Evolutionary conservation across 2,797 vertebrate genomes (phyloP), one percentile per base, ranked within the genome.

Genomic region (Melopsittacus undulatus): DNA sequence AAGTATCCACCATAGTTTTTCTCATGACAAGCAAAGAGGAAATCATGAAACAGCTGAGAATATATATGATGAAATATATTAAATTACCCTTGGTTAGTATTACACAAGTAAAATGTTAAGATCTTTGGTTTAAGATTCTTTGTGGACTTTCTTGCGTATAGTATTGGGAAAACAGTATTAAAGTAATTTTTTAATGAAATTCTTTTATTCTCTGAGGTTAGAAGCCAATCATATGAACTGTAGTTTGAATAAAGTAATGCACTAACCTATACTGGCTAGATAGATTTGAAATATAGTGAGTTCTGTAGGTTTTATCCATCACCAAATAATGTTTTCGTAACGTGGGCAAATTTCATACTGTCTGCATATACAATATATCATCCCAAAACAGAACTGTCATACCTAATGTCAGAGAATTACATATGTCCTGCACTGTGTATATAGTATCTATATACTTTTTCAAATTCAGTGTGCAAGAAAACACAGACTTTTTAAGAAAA

Each of bases 41-140:
- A 90, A 73, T 82, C 63, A 83, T 96, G 79, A 95, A 80, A 81
- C 63, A 63, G 48, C 66, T 75, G 80, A 49, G 85, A 83, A 63
- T 83, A 89, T 77, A 36, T 52, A 61, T 64, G 27, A 83, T 94
- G 75, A 95, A 83, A 83, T 83, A 51, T 59, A 73, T 79, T 76
- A 78, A 77, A 87, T 94, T 79, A 62, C 63, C 38, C 59, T 62
- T 85, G 69, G 76, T 92, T 94, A 80, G 49, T 21, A 46, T 92
- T 84, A 27, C 59, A 72, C 38, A 82, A 82, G n/a, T 61, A 63
- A 83, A 83, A 62, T 1, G 0, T 43, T 61, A 83, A 46, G 34
- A 36, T 32, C 43, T 69, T 63, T 54, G 36, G 61, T 75, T 74
- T 62, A 72, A 89, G 54, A 70, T 61, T 69, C 49, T 79, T 4